Percentiles rank a stretch among this genome's conserved stretches.
These are phyloP conservation scores for Lophochroa leadbeateri DNA, from an alignment of 2,113 vertebrate species.

Conservation along the genomic window DNA sequence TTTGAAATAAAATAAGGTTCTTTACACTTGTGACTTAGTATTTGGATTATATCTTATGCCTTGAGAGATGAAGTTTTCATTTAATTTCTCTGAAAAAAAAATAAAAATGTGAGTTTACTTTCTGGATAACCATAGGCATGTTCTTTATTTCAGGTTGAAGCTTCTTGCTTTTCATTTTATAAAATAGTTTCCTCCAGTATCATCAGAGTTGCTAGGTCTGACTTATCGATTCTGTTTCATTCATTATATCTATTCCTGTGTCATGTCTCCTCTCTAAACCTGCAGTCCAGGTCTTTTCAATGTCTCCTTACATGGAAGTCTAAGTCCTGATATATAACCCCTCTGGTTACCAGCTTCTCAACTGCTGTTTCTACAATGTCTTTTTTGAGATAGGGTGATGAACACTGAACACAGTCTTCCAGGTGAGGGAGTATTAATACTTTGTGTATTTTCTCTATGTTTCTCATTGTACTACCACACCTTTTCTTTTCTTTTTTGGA, in stretches of 20 bases:
- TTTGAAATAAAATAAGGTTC: background rate
- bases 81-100: background rate
- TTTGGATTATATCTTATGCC: background rate
- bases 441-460: background rate
- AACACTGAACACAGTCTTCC: slow-evolving; percentile 48
- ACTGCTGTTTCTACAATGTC: slow-evolving; percentile 55
- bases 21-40: background rate
- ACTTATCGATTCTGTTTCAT: slow-evolving; percentile 10
- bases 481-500: background rate
- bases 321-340: slow-evolving; percentile 28
- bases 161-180: background rate
- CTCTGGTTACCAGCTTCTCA: slow-evolving; percentile 53
- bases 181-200: background rate
- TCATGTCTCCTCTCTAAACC: slow-evolving; percentile 52
- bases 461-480: background rate
- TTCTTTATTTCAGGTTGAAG: background rate
- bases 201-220: slow-evolving; percentile 7
- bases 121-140: background rate
- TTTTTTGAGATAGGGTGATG: slow-evolving; percentile 65
- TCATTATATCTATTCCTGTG: slow-evolving; percentile 58
- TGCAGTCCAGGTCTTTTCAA: slow-evolving; percentile 50
- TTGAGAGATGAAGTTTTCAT: background rate
- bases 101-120: background rate
- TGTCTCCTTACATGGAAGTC: slow-evolving; percentile 58
- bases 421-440: slow-evolving; percentile 62